Conservation (phyloP, 2,797 vertebrate species). For the Allobates femoralis region DNA sequence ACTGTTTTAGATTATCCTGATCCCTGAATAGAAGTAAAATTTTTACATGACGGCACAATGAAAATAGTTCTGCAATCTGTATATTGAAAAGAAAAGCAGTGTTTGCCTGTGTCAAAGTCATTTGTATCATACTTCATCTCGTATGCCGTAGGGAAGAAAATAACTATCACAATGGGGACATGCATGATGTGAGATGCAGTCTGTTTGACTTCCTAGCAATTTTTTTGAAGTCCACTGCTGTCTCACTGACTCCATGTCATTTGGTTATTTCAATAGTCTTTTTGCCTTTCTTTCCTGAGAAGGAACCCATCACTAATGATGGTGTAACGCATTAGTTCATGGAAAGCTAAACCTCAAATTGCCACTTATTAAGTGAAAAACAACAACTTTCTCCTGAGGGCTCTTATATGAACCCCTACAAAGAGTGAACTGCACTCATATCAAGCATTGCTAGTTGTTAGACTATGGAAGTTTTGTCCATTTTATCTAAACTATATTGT, state of each 20-base stretch:
- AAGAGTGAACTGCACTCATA: background rate
- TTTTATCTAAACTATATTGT: too few relatives aligned
- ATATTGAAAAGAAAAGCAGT: background rate
- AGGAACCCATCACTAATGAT: background rate
- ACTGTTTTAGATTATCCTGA: background rate
- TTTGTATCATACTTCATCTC: conserved; percentile 11
- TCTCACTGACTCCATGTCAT: conserved; percentile 1
- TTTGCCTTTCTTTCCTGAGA: background rate
- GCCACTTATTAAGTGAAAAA: too few relatives aligned
- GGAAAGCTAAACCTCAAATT: background rate
- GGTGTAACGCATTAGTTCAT: background rate
- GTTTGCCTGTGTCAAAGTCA: background rate
- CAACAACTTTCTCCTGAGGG: too few relatives aligned
- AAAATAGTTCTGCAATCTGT: background rate
- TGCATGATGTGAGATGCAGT: conserved; percentile 25
- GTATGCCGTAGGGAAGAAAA: conserved; percentile 8
- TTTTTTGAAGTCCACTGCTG: background rate
- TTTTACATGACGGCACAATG: background rate
- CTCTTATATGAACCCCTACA: background rate
- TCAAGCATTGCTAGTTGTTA: background rate
- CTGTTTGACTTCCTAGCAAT: conserved; percentile 13
- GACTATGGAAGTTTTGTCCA: too few relatives aligned
- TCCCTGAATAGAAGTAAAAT: background rate
- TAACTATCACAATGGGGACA: conserved; percentile 26
- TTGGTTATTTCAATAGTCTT: background rate